phyloP scores from a whole-genome alignment of 2,888 invertebrate genomes.

The Ectropis crepuscularia region DNA sequence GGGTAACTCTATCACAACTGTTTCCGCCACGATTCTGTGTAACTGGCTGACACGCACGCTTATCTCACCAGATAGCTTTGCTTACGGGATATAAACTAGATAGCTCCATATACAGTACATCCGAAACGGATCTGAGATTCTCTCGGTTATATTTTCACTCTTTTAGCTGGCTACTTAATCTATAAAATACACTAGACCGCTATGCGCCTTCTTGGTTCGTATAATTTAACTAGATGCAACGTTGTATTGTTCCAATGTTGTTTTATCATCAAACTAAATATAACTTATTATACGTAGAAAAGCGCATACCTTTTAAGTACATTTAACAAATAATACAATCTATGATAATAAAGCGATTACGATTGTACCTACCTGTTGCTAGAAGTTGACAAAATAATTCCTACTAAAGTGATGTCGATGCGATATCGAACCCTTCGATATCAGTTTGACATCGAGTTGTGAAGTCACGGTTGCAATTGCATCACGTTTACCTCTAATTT shows the following conservation, averaged over 20 bases:
- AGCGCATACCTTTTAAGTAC: not conserved
- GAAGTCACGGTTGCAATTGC: conserved; percentile 27
- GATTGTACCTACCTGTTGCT: conserved; percentile 28
- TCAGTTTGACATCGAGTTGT: conserved; percentile 37
- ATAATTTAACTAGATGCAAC: too few relatives aligned
- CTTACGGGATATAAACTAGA: conserved; percentile 28
- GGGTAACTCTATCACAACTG: conserved; percentile 49
- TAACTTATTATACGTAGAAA: not conserved
- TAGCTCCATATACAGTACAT: conserved; percentile 16
- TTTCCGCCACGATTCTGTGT: conserved; percentile 62
- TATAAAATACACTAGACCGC: not conserved
- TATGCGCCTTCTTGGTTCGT: too few relatives aligned
- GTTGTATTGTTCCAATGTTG: too few relatives aligned
- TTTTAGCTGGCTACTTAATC: not conserved
- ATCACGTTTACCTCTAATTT: conserved; percentile 21
- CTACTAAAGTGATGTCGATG: conserved; percentile 32
- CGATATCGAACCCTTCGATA: conserved; percentile 42
- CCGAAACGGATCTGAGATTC: conserved; percentile 20
- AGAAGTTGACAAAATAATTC: conserved; percentile 39
- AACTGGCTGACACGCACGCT: conserved; percentile 24
- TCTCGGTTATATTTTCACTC: not conserved
- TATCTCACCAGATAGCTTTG: conserved; percentile 32
- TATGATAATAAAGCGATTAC: conserved; percentile 43
- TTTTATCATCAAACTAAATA: not conserved
- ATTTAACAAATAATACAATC: conserved; percentile 4